Base-by-base conservation (phyloP, 2,888 invertebrate species). In the Julus scanicus region DNA sequence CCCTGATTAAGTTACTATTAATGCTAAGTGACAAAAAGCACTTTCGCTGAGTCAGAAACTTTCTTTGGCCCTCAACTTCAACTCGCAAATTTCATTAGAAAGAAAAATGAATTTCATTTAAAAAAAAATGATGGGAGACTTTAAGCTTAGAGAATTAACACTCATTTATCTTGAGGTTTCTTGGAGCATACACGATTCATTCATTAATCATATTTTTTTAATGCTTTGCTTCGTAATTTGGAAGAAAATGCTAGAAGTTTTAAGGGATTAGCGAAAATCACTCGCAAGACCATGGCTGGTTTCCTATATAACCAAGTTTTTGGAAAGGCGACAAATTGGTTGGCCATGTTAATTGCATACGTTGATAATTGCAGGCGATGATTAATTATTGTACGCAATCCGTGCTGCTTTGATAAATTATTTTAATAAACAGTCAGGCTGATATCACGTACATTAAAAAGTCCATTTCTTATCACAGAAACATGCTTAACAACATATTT, bases 201-300 rank as follows among this genome's bases (percentile, higher is more conserved):
- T 63, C 63, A 63, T 63, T 63, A 63, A 63, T 63, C 63, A 63
- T 20, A 63, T n/a, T 63, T 63, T 63, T 63, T 63, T 63, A 20
- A 63, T 20, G 20, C 9, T 63, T 63, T 49, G 3, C 49, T 49
- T 49, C 11, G 49, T 49, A 49, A 49, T 49, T 49, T 49, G 49
- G 13, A 9, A 13, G 49, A 13, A 49, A 49, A 49, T 49, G 49
- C 49, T 49, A 13, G 49, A 49, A 49, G 49, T 49, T 49, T 49
- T 49, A 9, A 49, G 49, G 49, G 49, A 49, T 49, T 49, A 49
- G 49, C 13, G 49, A 49, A 49, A 49, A 49, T 49, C 49, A 49
- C 13, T 49, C 49, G 13, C 11, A 49, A 49, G 48, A 13, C 49
- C 9, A 29, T 29, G 29, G 29, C 29, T 13, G 57, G 57, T 3